These are phyloP conservation scores for Lydus trimaculatus DNA, from an alignment of 2,888 invertebrate genomes.

Conservation along the genomic window DNA sequence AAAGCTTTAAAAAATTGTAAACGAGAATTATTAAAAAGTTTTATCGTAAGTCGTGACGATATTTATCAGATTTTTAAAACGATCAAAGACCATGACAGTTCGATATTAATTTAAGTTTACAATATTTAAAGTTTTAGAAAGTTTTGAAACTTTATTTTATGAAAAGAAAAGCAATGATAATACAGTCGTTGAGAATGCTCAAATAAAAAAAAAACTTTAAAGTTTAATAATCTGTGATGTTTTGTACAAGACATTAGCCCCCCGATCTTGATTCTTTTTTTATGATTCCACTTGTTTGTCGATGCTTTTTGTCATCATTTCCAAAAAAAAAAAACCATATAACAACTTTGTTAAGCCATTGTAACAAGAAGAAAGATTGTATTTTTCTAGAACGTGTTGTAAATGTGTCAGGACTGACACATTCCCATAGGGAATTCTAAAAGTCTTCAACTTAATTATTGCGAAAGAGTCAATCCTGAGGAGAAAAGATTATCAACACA, in stretches of 20 bases:
- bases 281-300: not conserved
- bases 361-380: not conserved
- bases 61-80: not conserved
- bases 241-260: not conserved
- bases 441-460: not conserved
- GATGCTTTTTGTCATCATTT: not conserved
- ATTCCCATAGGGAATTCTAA: not conserved
- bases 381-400: not conserved
- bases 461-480: not conserved
- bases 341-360: not conserved
- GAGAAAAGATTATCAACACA: too few relatives aligned
- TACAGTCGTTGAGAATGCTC: not conserved
- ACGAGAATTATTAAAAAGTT: too few relatives aligned
- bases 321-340: not conserved
- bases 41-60: too few relatives aligned
- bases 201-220: not conserved
- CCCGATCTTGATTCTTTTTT: not conserved
- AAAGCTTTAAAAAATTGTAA: too few relatives aligned
- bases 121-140: not conserved
- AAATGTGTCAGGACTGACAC: not conserved
- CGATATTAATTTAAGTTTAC: not conserved
- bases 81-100: not conserved
- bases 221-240: constrained; percentile 2
- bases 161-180: not conserved
- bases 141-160: not conserved